Evolutionary conservation across 1,140 invertebrate genomes (phyloP).

Genomic region (Drosophila sulfurigaster): DNA sequence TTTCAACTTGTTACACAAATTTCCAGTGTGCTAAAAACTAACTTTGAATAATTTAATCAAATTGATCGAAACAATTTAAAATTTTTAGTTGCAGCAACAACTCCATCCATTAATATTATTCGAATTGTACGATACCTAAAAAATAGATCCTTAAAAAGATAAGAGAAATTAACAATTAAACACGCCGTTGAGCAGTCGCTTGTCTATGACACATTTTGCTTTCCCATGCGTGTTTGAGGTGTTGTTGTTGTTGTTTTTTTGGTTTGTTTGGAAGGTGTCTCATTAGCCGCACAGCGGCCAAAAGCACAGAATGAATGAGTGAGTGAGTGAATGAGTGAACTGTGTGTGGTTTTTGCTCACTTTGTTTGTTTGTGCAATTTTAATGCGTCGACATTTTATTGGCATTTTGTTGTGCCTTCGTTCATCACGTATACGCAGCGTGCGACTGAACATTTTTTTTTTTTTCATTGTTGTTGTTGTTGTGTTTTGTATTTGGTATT

Average conservation of each 20-base stretch:
- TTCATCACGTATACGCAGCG: slow-evolving; percentile 70
- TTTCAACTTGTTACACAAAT: no score
- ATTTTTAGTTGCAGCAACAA: no score
- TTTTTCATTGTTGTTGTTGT: slow-evolving; percentile 6
- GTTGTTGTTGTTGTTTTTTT: background rate
- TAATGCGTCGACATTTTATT: slow-evolving; percentile 68
- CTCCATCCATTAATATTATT: no score
- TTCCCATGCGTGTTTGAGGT: background rate
- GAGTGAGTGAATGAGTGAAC: background rate
- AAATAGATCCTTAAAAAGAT: no score
- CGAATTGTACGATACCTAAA: no score
- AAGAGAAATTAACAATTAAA: background rate
- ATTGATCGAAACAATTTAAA: no score
- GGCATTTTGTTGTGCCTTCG: slow-evolving; percentile 51
- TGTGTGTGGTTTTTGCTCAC: slow-evolving; percentile 24
- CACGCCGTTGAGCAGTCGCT: background rate
- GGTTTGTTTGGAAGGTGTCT: background rate
- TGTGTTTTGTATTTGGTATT: background rate
- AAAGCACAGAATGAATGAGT: no score
- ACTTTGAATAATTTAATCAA: no score
- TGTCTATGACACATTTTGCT: background rate
- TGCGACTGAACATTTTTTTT: slow-evolving; percentile 14
- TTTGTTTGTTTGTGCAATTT: slow-evolving; percentile 67
- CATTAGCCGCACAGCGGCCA: slow-evolving; percentile 11
- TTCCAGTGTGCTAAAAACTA: no score